Base-by-base conservation (phyloP, 2,888 invertebrate genomes). In the Cancer borealis region DNA sequence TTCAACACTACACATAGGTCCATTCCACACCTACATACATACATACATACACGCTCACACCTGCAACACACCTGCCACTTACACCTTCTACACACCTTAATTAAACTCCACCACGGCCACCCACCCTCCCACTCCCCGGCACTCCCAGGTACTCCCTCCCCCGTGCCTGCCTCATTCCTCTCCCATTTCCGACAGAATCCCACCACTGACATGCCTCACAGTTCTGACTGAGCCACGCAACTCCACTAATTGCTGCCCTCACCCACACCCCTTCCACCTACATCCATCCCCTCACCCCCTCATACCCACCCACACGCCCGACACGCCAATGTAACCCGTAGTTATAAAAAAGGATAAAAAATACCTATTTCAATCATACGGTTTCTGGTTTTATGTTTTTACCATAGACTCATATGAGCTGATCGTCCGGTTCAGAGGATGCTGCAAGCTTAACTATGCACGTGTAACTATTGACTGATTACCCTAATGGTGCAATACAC, bases 11-110 rank as follows among this genome's bases (percentile, higher is more conserved):
- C 39, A 39, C 39, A 39, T 39, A 2, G 39, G 39, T 39, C 39
- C 39, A 39, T 2, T 39, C 39, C 49, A 90, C 47, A 90, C 49
- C 46, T 47, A 90, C 49, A 90, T 47, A 90, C 49, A 90, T 47
- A 90, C 26, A 90, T n/a, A 84, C 84, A 84, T n/a, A 84, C 88
- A 88, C 88, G 6, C 30, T 26, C 88, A 88, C 30, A 39, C 30
- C 17, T 39, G 39, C 88, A 4, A 17, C 88, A 88, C 88, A 39
- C 39, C 88, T 88, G 88, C 30, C 21, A 21, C 21, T 66, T n/a
- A n/a, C 66, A 39, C 39, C 39, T 45, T 46, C 30, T n/a, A 88
- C 88, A 39, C 88, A 88, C 88, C 88, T 88, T 45, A 46, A 45
- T 45, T 46, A 39, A 39, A 30, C 88, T 39, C 45, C 39, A 17